These are phyloP conservation scores for Cepaea nemoralis DNA, from an alignment of 1,140 invertebrate species.

Conservation along the genomic window DNA sequence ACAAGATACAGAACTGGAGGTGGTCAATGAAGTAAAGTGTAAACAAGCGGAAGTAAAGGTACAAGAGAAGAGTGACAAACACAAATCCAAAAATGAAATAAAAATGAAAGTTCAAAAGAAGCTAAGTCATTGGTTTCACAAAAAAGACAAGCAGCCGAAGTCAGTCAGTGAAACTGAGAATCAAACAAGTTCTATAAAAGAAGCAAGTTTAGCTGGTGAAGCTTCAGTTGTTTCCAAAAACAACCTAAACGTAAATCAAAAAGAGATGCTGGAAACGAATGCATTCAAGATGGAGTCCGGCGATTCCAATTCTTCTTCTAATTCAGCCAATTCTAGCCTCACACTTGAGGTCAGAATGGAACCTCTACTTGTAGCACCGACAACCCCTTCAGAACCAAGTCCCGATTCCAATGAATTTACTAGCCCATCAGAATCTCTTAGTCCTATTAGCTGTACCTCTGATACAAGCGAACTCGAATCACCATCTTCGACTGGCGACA, in stretches of 20 bases:
- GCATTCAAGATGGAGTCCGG: background rate
- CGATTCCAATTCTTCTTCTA: background rate
- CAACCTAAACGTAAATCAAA: background rate
- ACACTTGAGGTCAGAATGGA: background rate
- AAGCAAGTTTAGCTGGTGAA: background rate
- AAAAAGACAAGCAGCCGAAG: slow-evolving; percentile 7
- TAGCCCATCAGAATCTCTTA: background rate
- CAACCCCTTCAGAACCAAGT: background rate
- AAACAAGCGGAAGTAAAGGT: background rate
- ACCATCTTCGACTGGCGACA: background rate
- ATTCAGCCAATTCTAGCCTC: background rate
- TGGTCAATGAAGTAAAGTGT: background rate
- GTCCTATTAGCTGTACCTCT: background rate
- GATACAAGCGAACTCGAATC: background rate
- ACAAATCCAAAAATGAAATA: slow-evolving; percentile 8
- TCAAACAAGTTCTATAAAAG: background rate
- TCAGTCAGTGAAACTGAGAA: background rate
- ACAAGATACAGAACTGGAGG: background rate
- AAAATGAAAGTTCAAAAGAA: slow-evolving; percentile 27
- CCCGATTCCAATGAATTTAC: background rate
- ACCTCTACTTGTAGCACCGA: background rate
- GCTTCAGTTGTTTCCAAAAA: background rate
- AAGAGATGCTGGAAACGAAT: background rate
- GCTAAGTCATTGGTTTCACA: slow-evolving; percentile 33
- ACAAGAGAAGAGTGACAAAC: background rate